phyloP scores from a whole-genome alignment of 92 coral and sea anemone species.

The Palythoa heliodiscus region DNA sequence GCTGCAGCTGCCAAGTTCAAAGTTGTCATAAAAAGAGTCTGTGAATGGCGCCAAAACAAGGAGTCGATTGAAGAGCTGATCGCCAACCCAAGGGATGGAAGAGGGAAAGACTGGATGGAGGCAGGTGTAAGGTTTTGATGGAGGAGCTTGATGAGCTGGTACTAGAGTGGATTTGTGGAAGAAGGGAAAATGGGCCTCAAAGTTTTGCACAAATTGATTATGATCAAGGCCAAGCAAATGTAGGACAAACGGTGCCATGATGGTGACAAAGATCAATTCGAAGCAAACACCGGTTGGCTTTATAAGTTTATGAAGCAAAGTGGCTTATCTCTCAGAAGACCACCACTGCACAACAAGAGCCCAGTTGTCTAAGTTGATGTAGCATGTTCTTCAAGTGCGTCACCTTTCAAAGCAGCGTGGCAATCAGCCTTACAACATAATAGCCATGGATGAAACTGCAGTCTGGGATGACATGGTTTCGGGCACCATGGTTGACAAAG shows the following conservation, averaged over 20 bases:
- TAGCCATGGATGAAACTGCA: conserved; percentile 47
- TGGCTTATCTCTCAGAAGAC: conserved; percentile 39
- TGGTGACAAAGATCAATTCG: conserved; percentile 6
- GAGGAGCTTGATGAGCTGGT: conserved; percentile 42
- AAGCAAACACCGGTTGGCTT: conserved; percentile 46
- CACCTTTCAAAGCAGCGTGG: conserved; percentile 35
- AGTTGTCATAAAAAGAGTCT: conserved; percentile 47
- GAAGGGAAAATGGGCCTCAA: conserved; percentile 50
- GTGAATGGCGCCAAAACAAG: conserved; percentile 46
- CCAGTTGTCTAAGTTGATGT: conserved; percentile 36
- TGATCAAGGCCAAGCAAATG: conserved; percentile 21
- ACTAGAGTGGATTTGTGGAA: conserved; percentile 50
- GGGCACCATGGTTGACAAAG: conserved; percentile 52
- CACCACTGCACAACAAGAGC: conserved; percentile 52
- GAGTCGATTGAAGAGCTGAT: conserved; percentile 14
- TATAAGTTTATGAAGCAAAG: conserved; percentile 45
- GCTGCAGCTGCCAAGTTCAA: conserved; percentile 51
- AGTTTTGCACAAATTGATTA: conserved; percentile 46
- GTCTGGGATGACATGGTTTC: conserved; percentile 61
- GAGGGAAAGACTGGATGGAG: conserved; percentile 41
- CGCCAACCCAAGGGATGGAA: conserved; percentile 30
- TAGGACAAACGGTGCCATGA: conserved; percentile 39
- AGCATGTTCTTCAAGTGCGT: conserved; percentile 51
- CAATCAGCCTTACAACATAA: conserved; percentile 39
- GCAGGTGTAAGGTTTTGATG: conserved; percentile 41